phyloP scores from a whole-genome alignment of 2,113 vertebrate genomes.

The Herpetotheres cachinnans region DNA sequence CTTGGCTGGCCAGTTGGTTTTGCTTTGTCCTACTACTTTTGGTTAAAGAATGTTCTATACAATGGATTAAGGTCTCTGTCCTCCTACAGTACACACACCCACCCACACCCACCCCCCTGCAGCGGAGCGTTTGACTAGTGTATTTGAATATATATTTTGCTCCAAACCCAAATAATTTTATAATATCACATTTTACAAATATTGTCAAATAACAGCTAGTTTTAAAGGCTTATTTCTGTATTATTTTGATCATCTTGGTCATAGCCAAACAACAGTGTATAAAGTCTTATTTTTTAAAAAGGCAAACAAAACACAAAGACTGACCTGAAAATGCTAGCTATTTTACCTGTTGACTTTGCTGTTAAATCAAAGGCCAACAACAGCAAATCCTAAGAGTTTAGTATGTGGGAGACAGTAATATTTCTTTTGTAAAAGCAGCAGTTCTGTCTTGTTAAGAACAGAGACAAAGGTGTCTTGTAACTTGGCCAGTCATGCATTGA shows the following conservation, averaged over 20 bases:
- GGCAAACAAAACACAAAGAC: neutral
- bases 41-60: neutral
- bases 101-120: neutral
- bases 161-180: neutral
- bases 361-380: constrained; percentile 19
- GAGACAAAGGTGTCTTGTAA: constrained; percentile 45
- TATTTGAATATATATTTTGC: neutral
- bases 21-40: neutral
- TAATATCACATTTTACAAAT: neutral
- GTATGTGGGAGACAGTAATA: neutral
- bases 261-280: neutral
- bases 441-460: constrained; percentile 40
- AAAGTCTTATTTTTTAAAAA: neutral
- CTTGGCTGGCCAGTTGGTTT: neutral
- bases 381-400: neutral
- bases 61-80: neutral
- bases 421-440: constrained; percentile 42
- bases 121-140: neutral
- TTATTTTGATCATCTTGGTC: neutral
- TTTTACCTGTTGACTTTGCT: constrained; percentile 46
- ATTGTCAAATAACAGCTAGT: neutral
- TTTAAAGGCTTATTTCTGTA: neutral
- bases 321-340: neutral
- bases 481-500: constrained; percentile 58
- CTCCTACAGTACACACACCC: neutral